Conservation (phyloP, 2,113 vertebrate species). For the Columbina picui region DNA sequence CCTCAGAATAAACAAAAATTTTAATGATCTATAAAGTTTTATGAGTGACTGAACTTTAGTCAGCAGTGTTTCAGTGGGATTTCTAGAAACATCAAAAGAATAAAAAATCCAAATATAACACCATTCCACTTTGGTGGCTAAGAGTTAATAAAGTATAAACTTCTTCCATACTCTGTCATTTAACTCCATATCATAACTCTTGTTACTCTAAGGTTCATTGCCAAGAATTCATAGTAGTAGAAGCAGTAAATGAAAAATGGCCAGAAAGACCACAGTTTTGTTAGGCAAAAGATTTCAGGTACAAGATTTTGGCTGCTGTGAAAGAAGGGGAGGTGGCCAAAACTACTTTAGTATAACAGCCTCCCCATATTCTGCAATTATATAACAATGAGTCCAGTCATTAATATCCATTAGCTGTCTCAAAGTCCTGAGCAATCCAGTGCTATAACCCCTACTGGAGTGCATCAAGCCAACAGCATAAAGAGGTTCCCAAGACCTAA, state of each 20-base stretch:
- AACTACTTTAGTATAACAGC: slow-evolving; percentile 31
- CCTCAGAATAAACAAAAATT: slow-evolving; percentile 60
- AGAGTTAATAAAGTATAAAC: slow-evolving; percentile 42
- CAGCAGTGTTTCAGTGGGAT: slow-evolving; percentile 45
- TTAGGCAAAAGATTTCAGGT: background rate
- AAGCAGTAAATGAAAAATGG: slow-evolving; percentile 23
- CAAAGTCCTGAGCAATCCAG: background rate
- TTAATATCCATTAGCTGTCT: slow-evolving; percentile 49
- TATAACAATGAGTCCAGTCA: slow-evolving; percentile 41
- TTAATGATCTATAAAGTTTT: slow-evolving; percentile 68
- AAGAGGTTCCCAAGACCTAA: slow-evolving; percentile 56
- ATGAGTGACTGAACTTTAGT: slow-evolving; percentile 56
- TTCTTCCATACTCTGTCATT: slow-evolving; percentile 49
- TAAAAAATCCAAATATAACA: slow-evolving; percentile 39
- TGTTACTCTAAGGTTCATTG: slow-evolving; percentile 17
- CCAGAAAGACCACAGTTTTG: slow-evolving; percentile 2
- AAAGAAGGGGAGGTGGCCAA: slow-evolving; percentile 6
- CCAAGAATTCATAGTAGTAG: slow-evolving; percentile 18
- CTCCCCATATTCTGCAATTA: slow-evolving; percentile 36
- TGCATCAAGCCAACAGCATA: background rate
- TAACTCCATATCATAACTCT: slow-evolving; percentile 21
- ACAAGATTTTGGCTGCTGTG: slow-evolving; percentile 17
- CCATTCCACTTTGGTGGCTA: slow-evolving; percentile 54
- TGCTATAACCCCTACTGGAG: background rate
- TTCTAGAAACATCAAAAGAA: slow-evolving; percentile 56